Percentiles rank a stretch among this genome's conserved stretches.
phyloP scores from a whole-genome alignment of 2,113 vertebrate genomes.

The Oceanites oceanicus region DNA sequence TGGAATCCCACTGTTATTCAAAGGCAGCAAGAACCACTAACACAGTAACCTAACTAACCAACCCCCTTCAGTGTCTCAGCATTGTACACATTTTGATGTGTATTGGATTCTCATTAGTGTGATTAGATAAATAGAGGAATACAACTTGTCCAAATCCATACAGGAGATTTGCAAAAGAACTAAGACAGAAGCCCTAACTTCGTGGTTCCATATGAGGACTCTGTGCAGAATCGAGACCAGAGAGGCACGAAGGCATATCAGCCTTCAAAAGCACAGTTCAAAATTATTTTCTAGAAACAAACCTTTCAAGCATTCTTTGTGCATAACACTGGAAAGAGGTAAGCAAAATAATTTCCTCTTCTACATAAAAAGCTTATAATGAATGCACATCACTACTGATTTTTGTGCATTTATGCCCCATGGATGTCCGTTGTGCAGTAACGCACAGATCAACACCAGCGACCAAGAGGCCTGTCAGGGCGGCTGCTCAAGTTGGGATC shows the following conservation, averaged over 20 bases:
- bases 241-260: fast-evolving
- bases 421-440: neutral
- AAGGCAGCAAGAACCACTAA: neutral
- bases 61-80: neutral
- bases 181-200: neutral
- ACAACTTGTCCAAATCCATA: neutral
- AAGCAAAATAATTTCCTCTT: neutral
- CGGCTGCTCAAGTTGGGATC: neutral
- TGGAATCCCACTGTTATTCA: neutral
- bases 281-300: neutral
- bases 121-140: neutral
- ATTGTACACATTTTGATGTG: neutral
- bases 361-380: neutral
- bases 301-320: neutral
- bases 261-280: neutral
- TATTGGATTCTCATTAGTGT: neutral
- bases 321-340: neutral
- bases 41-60: neutral
- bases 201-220: neutral
- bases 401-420: neutral
- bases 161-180: neutral
- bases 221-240: neutral
- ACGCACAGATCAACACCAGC: neutral
- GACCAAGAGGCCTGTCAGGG: neutral
- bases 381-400: neutral